These are phyloP conservation scores for Pseudorhiza aurosa DNA, from an alignment of 30 jellyfish, hydroid and myxozoan genomes.

Conservation along the genomic window DNA sequence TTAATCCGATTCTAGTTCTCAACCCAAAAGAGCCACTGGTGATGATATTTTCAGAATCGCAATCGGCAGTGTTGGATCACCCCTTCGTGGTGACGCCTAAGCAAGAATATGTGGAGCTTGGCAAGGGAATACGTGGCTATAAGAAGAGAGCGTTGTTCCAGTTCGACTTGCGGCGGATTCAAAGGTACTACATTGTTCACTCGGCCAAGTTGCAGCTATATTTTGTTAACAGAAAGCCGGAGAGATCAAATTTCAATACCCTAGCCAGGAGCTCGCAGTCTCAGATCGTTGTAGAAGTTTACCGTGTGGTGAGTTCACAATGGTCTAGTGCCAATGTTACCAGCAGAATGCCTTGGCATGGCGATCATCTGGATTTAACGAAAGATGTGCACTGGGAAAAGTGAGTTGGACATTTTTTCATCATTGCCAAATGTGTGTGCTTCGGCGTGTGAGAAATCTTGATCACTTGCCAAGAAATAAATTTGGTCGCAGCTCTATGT, in stretches of 20 bases:
- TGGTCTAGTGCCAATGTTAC: constrained; percentile 79
- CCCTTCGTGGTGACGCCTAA: constrained; percentile 55
- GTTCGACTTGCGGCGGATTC: constrained; percentile 62
- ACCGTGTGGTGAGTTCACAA: constrained; percentile 60
- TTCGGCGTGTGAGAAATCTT: too few relatives aligned
- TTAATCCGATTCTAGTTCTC: constrained; percentile 1
- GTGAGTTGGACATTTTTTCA: constrained; percentile 44
- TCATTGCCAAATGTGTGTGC: too few relatives aligned
- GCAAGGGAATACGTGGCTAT: constrained; percentile 63
- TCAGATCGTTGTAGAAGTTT: constrained; percentile 42
- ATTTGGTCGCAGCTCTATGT: too few relatives aligned
- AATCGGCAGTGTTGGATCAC: constrained; percentile 67
- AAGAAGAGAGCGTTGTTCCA: constrained; percentile 60
- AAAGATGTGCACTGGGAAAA: constrained; percentile 61
- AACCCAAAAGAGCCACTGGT: constrained; percentile 32
- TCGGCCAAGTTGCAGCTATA: constrained; percentile 70
- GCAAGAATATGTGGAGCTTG: constrained; percentile 64
- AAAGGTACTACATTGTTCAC: constrained; percentile 62
- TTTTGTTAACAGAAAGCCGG: constrained; percentile 47
- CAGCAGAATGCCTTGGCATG: constrained; percentile 89
- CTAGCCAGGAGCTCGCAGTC: constrained; percentile 29
- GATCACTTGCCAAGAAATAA: too few relatives aligned
- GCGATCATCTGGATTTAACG: constrained; percentile 67
- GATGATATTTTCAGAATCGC: constrained; percentile 45
- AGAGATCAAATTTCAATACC: constrained; percentile 8